Evolutionary conservation across 2,113 vertebrate species (phyloP).

Genomic region (Coreoperca whiteheadi): DNA sequence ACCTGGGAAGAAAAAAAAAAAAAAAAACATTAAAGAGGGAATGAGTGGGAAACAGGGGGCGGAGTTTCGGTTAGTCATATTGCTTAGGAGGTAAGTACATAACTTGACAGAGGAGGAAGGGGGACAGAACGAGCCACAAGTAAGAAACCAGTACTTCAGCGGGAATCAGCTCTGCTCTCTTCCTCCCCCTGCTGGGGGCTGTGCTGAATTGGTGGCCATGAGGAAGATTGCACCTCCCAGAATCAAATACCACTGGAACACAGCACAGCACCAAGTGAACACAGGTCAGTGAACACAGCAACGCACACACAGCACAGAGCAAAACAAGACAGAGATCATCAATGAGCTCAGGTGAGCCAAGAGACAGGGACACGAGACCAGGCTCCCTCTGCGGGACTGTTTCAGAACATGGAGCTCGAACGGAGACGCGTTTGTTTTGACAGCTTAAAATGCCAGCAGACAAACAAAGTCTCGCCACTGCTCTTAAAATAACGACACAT

Average conservation of each 20-base stretch:
- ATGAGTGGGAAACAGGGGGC: neutral
- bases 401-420: neutral
- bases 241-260: slow-evolving; percentile 96
- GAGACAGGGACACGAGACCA: neutral
- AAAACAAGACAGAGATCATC: slow-evolving; percentile 18
- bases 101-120: slow-evolving; percentile 30
- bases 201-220: slow-evolving; percentile 88
- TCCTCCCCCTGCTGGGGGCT: slow-evolving; percentile 87
- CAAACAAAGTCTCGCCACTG: neutral
- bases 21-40: neutral
- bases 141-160: slow-evolving; percentile 86
- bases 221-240: slow-evolving; percentile 94
- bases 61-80: slow-evolving; percentile 47
- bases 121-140: slow-evolving; percentile 70
- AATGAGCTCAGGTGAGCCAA: slow-evolving; percentile 2
- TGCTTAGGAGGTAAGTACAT: slow-evolving; percentile 32
- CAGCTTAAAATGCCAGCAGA: slow-evolving; percentile 6
- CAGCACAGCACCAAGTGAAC: slow-evolving; percentile 63
- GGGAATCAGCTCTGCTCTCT: slow-evolving; percentile 90
- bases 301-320: slow-evolving; percentile 28
- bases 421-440: neutral
- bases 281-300: slow-evolving; percentile 49
- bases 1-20: slow-evolving; percentile 6
- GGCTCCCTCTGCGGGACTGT: neutral
- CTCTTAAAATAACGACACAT: neutral